These are phyloP conservation scores for Amphipyra berbera DNA, from an alignment of 2,888 invertebrate species.

Conservation along the genomic window DNA sequence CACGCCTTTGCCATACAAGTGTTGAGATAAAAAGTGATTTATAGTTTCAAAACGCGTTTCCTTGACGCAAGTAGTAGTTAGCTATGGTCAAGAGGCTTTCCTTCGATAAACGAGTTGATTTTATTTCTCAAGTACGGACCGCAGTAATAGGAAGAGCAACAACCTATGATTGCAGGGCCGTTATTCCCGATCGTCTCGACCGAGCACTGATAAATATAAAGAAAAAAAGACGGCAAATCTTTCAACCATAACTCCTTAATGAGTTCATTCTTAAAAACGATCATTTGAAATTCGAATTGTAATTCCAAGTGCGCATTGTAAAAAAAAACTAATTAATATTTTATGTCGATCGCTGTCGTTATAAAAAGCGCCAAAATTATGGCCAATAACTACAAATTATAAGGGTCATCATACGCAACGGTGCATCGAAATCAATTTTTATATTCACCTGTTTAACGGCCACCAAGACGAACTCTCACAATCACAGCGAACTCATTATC, in stretches of 20 bases:
- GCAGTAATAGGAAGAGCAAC: slow-evolving; percentile 85
- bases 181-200: slow-evolving; percentile 84
- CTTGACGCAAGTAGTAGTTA: slow-evolving; percentile 46
- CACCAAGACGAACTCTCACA: slow-evolving; percentile 82
- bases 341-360: slow-evolving; percentile 46
- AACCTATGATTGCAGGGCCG: slow-evolving; percentile 90
- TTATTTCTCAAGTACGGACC: slow-evolving; percentile 75
- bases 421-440: slow-evolving; percentile 73
- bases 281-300: slow-evolving; percentile 41
- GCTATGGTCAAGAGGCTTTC: slow-evolving; percentile 65
- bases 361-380: slow-evolving; percentile 57
- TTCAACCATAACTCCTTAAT: slow-evolving; percentile 60
- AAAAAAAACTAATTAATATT: slow-evolving; percentile 61
- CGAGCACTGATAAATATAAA: slow-evolving; percentile 77
- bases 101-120: slow-evolving; percentile 71
- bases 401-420: slow-evolving; percentile 68
- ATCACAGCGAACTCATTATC: slow-evolving; percentile 87
- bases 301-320: slow-evolving; percentile 44
- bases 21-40: slow-evolving; percentile 52
- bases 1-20: slow-evolving; percentile 32
- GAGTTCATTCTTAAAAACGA: slow-evolving; percentile 51
- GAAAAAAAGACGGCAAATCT: slow-evolving; percentile 64
- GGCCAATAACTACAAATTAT: slow-evolving; percentile 44
- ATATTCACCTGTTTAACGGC: slow-evolving; percentile 86
- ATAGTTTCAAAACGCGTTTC: slow-evolving; percentile 55